Percentiles rank a stretch among this genome's conserved stretches.
These are phyloP conservation scores for Ennomos erosarius DNA, from an alignment of 2,888 invertebrate species.

Conservation along the genomic window DNA sequence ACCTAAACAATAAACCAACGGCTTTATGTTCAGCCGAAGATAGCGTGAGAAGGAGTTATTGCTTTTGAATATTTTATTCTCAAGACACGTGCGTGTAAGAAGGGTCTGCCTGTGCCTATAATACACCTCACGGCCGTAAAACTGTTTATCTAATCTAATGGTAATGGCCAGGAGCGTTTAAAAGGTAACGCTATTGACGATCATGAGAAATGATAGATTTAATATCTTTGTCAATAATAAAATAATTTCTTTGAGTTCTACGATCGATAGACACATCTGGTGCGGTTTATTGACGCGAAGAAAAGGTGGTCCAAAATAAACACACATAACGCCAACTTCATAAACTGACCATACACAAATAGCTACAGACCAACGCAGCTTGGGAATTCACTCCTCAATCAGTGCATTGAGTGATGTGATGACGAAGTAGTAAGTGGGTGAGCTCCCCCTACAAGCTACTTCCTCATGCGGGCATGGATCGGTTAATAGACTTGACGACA, in stretches of 20 bases:
- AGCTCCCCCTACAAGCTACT: slow-evolving; percentile 74
- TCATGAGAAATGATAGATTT: slow-evolving; percentile 13
- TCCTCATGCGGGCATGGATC: slow-evolving; percentile 79
- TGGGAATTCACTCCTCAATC: slow-evolving; percentile 44
- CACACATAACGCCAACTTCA: slow-evolving; percentile 38
- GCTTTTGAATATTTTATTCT: slow-evolving; percentile 57
- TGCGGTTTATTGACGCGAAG: slow-evolving; percentile 20
- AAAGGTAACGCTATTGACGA: slow-evolving; percentile 14
- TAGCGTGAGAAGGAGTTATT: slow-evolving; percentile 59
- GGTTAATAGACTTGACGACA: slow-evolving; percentile 77
- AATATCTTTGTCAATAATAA: slow-evolving; percentile 6
- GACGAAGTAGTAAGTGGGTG: slow-evolving; percentile 56
- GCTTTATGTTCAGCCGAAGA: slow-evolving; percentile 61
- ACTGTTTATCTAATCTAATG: slow-evolving; percentile 28
- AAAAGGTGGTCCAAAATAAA: slow-evolving; percentile 48
- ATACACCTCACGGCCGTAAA: slow-evolving; percentile 31
- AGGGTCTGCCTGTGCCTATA: slow-evolving; percentile 47
- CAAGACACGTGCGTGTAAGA: slow-evolving; percentile 51
- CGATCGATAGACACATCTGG: slow-evolving; percentile 4
- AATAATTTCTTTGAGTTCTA: slow-evolving; percentile 2
- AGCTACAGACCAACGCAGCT: slow-evolving; percentile 53
- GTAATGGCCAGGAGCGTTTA: slow-evolving; percentile 28
- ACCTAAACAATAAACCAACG: slow-evolving; percentile 59
- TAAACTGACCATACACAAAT: slow-evolving; percentile 49
- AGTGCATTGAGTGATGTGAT: slow-evolving; percentile 46